phyloP scores from a whole-genome alignment of 2,113 vertebrate species.

The Rhinolophus sinicus region DNA sequence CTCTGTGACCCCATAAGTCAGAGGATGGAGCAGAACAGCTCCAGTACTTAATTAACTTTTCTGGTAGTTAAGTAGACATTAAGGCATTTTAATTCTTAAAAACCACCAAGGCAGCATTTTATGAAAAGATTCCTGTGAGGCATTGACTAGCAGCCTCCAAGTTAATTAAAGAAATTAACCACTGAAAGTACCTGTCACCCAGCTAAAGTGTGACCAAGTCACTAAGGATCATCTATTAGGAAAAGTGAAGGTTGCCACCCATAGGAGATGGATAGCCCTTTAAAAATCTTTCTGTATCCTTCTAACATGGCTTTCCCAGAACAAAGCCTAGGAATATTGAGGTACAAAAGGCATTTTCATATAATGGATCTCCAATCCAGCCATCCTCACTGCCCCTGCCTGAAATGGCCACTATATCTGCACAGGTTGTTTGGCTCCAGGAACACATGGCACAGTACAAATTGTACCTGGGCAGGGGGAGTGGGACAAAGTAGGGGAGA shows the following conservation, averaged over 20 bases:
- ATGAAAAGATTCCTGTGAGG: not conserved
- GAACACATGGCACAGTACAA: not conserved
- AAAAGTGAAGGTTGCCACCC: not conserved
- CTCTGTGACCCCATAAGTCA: constrained; percentile 15
- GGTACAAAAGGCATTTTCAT: not conserved
- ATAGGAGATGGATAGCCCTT: not conserved
- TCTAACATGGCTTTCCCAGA: not conserved
- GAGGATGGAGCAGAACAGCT: not conserved
- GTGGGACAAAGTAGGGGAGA: not conserved
- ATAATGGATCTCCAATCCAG: not conserved
- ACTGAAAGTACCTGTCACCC: not conserved
- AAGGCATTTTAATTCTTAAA: constrained; percentile 15
- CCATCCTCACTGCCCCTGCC: not conserved
- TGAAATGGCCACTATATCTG: not conserved
- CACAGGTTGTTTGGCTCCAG: not conserved
- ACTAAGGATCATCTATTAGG: not conserved
- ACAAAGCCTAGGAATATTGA: not conserved
- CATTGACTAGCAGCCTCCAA: not conserved
- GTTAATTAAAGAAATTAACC: constrained; percentile 14
- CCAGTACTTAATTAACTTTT: not conserved
- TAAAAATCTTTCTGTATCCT: constrained; percentile 17
- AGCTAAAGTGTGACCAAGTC: not conserved
- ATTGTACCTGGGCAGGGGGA: not conserved
- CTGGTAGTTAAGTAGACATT: constrained; percentile 4
- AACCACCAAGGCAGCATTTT: not conserved